These are phyloP conservation scores for Panzeria rudis DNA, from an alignment of 2,888 invertebrate genomes.

Conservation along the genomic window DNA sequence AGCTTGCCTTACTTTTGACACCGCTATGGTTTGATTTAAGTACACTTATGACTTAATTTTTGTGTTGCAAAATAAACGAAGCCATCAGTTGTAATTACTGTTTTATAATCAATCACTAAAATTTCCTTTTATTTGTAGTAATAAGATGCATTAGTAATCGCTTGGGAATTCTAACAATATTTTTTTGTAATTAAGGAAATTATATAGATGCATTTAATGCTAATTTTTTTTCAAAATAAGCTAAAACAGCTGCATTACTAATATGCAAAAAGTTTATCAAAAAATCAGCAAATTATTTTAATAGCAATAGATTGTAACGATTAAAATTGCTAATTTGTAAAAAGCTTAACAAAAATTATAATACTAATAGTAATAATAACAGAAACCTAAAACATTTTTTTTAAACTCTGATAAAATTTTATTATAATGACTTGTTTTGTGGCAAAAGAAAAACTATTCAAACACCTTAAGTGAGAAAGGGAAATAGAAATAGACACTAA, in stretches of 20 bases:
- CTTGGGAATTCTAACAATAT: neutral
- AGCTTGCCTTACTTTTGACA: too few relatives aligned
- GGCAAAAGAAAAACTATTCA: neutral
- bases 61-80: too few relatives aligned
- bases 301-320: conserved; percentile 38
- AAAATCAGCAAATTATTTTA: conserved; percentile 44
- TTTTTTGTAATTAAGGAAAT: neutral
- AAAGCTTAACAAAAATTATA: conserved; percentile 1
- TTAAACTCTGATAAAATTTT: conserved; percentile 37
- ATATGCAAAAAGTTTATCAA: neutral
- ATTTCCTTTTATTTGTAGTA: too few relatives aligned
- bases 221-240: neutral
- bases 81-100: too few relatives aligned
- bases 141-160: neutral
- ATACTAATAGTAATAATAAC: neutral
- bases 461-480: conserved; percentile 48
- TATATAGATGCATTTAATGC: neutral
- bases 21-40: too few relatives aligned
- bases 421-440: conserved; percentile 56
- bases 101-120: too few relatives aligned
- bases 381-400: conserved; percentile 29
- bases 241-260: neutral
- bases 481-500: conserved; percentile 18
- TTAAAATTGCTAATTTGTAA: conserved; percentile 49
- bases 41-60: too few relatives aligned